phyloP scores from a whole-genome alignment of 1,140 invertebrate genomes.

The Papilio helenus region DNA sequence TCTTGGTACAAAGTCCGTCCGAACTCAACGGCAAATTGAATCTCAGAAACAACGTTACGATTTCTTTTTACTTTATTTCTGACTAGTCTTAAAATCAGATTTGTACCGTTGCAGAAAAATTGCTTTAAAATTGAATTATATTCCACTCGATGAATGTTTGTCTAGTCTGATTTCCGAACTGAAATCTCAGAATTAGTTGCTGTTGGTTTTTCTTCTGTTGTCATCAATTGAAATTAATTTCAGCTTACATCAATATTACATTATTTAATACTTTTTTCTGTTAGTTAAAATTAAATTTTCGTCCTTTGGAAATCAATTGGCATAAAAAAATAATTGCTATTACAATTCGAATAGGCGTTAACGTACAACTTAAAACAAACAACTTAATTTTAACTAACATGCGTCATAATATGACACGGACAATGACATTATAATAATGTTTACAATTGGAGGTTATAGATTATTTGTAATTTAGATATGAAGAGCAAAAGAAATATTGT shows the following conservation, averaged over 20 bases:
- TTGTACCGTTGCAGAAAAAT: conserved; percentile 17
- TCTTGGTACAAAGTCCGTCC: not conserved
- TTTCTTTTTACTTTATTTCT: conserved; percentile 6
- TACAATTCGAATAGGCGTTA: not conserved
- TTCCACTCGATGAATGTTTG: not conserved
- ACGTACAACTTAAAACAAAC: not conserved
- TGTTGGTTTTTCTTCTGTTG: not conserved
- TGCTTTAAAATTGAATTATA: conserved; percentile 24
- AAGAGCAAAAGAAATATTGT: not conserved
- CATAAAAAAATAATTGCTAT: not conserved
- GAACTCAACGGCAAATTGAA: conserved; percentile 14
- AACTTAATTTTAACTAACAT: not conserved
- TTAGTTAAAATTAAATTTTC: not conserved
- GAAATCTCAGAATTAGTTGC: not conserved
- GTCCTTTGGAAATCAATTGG: not conserved
- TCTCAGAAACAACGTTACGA: conserved; percentile 6
- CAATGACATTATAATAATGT: not conserved
- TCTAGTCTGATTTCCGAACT: not conserved
- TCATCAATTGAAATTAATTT: too few relatives aligned
- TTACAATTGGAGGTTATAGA: not conserved
- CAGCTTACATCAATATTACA: too few relatives aligned
- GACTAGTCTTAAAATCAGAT: conserved; percentile 20
- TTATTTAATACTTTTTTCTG: not conserved
- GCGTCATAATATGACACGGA: not conserved
- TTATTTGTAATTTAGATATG: not conserved